Conservation (phyloP, 2,888 invertebrate genomes). For the Phragmatobia fuliginosa region DNA sequence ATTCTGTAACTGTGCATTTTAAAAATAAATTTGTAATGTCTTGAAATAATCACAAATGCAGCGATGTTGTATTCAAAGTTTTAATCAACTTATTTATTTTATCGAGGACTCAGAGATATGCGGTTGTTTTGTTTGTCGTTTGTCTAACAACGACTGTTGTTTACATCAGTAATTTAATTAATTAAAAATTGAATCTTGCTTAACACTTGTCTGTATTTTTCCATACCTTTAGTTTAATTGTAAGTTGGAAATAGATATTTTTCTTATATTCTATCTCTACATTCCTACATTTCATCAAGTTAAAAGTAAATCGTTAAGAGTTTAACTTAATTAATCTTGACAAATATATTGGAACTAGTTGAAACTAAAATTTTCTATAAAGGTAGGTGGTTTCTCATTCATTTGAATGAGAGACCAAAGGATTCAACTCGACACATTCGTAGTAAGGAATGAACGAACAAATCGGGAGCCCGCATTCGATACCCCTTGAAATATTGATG, state of each 20-base stretch:
- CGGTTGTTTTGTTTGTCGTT: not conserved
- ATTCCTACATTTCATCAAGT: too few species aligned
- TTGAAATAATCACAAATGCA: not conserved
- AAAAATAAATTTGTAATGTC: too few species aligned
- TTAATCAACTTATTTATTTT: not conserved
- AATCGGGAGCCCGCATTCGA: conserved; percentile 65
- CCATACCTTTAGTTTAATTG: too few species aligned
- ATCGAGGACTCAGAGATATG: too few species aligned
- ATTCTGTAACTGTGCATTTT: too few species aligned
- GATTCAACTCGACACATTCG: conserved; percentile 62
- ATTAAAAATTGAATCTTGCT: not conserved
- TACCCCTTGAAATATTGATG: conserved; percentile 75
- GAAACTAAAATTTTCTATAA: not conserved
- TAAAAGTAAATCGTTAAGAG: too few species aligned
- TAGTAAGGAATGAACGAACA: conserved; percentile 61
- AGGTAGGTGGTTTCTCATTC: conserved; percentile 5
- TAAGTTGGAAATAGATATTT: too few species aligned
- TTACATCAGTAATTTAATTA: not conserved
- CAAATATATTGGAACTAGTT: not conserved
- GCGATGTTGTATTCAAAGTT: not conserved
- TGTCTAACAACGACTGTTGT: not conserved
- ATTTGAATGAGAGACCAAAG: conserved; percentile 63
- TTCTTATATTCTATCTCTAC: too few species aligned
- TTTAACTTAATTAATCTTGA: too few species aligned
- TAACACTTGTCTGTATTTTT: too few species aligned